Conservation (phyloP, 2,888 invertebrate genomes). For the Mechanitis mazaeus region DNA sequence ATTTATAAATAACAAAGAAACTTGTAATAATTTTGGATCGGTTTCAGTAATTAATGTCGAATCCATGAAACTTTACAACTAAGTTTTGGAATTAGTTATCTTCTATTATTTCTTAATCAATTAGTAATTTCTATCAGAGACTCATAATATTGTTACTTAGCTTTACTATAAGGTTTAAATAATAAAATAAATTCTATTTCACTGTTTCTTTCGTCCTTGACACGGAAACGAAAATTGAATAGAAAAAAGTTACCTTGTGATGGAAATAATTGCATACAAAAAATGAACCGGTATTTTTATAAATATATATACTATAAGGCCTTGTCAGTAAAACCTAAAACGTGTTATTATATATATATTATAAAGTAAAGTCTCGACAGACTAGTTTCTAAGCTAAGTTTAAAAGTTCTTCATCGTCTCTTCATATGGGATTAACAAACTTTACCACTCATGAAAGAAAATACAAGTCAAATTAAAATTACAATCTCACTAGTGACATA, state of each 20-base stretch:
- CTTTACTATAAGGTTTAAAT: neutral
- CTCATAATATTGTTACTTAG: neutral
- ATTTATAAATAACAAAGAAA: neutral
- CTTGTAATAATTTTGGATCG: neutral
- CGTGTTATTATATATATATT: neutral
- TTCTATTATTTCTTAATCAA: neutral
- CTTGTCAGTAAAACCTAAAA: neutral
- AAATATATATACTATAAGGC: neutral
- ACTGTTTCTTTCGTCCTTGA: neutral
- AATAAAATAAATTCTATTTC: neutral
- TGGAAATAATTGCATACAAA: neutral
- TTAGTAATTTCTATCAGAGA: neutral
- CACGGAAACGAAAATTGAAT: neutral
- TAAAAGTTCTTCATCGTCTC: no score
- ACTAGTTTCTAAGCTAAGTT: neutral
- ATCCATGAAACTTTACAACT: neutral
- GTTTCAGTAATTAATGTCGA: slow-evolving; percentile 1
- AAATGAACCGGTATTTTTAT: neutral
- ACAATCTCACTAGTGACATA: no score
- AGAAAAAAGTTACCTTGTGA: neutral
- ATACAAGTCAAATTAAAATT: no score
- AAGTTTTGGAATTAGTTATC: slow-evolving; percentile 2
- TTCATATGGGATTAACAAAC: no score
- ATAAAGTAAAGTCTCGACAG: neutral
- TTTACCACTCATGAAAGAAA: no score